phyloP scores from a whole-genome alignment of 1,140 invertebrate species.

The Agrypnia vestita region DNA sequence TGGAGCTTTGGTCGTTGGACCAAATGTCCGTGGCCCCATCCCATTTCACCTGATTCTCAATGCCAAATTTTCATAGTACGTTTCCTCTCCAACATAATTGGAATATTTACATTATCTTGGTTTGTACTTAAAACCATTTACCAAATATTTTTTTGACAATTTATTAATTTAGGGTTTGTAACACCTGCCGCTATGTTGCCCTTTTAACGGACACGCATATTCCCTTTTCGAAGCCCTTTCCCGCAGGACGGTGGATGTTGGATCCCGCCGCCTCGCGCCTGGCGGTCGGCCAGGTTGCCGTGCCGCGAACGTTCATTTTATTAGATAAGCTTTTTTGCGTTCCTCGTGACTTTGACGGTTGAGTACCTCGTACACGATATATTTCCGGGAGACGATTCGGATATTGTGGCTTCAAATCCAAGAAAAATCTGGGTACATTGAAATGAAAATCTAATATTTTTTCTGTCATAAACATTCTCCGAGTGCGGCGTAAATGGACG shows the following conservation, averaged over 20 bases:
- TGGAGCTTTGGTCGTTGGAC: no score
- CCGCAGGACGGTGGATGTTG: not conserved
- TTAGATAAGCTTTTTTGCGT: constrained; percentile 31
- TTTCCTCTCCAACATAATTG: no score
- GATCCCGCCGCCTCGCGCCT: constrained; percentile 2
- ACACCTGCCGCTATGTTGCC: not conserved
- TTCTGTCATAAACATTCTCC: no score
- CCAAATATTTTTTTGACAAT: no score
- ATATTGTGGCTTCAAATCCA: constrained; percentile 7
- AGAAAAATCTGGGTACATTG: not conserved
- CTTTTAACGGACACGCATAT: not conserved
- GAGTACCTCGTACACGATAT: constrained; percentile 22
- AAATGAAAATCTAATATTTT: not conserved
- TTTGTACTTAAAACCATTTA: no score
- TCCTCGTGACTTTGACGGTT: constrained; percentile 31
- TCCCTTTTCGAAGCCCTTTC: constrained; percentile 15
- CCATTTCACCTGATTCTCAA: no score
- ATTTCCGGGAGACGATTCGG: not conserved
- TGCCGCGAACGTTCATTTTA: constrained; percentile 17
- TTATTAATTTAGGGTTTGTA: no score
- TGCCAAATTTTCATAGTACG: no score
- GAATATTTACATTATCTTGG: no score
- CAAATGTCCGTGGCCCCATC: no score
- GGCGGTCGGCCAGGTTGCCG: constrained; percentile 24
- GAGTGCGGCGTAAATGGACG: no score